Evolutionary conservation across 2,797 vertebrate species (phyloP), one percentile per base, ranked within the genome.

Genomic region (Enteromius unitaeniatus): DNA sequence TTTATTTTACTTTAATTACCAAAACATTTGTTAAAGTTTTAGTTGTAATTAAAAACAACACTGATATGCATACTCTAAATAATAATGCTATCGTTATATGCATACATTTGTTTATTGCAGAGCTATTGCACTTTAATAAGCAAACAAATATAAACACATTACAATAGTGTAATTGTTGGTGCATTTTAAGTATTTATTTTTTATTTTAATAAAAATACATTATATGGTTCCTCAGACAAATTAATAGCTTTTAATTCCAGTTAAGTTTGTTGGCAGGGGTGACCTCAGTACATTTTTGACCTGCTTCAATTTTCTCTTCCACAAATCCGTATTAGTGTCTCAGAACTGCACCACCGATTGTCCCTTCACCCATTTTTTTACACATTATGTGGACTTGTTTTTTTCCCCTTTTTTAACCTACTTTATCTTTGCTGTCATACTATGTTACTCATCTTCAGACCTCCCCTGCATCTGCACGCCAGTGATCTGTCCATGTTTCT

Each of bases 401-500:
- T 74, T 49, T 53, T n/a, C 2, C 14, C 34, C 17, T 74, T 74
- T 19, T 53, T 37, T 53, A 6, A 37, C 72, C 28, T 34, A 26
- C 70, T 28, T 74, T 26, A 19, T 73, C 15, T 49, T 49, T 26
- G 26, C 70, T 51, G 13, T 73, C 15, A 11, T 31, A 10, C 23
- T 47, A 6, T 28, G 23, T 4, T 60, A 23, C 23, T 31, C 62
- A 64, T 64, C 28, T 65, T 65, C 28, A 34, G 62, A 65, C 62
- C 62, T 19, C 62, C 62, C 62, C 2, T 65, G 28, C 40, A 47
- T 62, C 40, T 78, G 26, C 76, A 64, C 6, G 5, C 21, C 23
- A 64, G 58, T 37, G 45, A 67, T 79, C 28, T 51, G 45, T 65
- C 42, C 34, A 21, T 34, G 42, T 79, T 67, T 79, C 21, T 78